Conservation (phyloP, 2,888 invertebrate species). For the Drosophila histrio region DNA sequence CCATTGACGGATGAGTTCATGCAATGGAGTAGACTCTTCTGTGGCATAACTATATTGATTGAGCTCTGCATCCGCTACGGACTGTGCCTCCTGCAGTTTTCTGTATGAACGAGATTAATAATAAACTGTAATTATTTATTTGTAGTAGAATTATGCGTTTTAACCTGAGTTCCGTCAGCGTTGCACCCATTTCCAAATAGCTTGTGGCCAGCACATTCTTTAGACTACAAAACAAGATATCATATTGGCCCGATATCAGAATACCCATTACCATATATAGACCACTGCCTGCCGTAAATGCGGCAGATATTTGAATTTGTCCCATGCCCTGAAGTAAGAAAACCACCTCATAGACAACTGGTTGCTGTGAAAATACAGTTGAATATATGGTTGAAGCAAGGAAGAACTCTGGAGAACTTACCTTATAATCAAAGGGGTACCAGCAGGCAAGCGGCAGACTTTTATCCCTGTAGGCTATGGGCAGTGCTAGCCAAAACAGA, state of each 20-base stretch:
- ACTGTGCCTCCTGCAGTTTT: slow-evolving; percentile 47
- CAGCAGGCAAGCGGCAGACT: slow-evolving; percentile 74
- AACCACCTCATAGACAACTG: slow-evolving; percentile 60
- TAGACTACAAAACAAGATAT: slow-evolving; percentile 74
- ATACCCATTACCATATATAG: slow-evolving; percentile 77
- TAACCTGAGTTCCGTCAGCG: slow-evolving; percentile 46
- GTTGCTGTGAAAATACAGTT: slow-evolving; percentile 45
- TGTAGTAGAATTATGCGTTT: neutral
- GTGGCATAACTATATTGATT: slow-evolving; percentile 64
- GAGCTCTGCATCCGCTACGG: slow-evolving; percentile 46
- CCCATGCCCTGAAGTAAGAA: slow-evolving; percentile 77
- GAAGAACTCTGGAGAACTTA: slow-evolving; percentile 15
- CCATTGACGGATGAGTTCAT: slow-evolving; percentile 10
- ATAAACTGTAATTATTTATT: neutral
- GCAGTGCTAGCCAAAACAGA: slow-evolving; percentile 50
- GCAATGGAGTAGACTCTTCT: slow-evolving; percentile 41
- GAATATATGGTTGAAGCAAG: too few species aligned
- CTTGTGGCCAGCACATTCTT: slow-evolving; percentile 76
- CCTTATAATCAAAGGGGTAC: slow-evolving; percentile 79
- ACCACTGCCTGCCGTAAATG: slow-evolving; percentile 70
- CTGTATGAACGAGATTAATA: slow-evolving; percentile 26
- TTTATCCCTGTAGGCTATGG: slow-evolving; percentile 60
- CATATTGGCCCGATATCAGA: slow-evolving; percentile 76
- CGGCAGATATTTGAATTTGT: slow-evolving; percentile 76
- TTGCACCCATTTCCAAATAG: slow-evolving; percentile 52